phyloP scores from a whole-genome alignment of 2,888 invertebrate species.

The Didymodactylos carnosus region DNA sequence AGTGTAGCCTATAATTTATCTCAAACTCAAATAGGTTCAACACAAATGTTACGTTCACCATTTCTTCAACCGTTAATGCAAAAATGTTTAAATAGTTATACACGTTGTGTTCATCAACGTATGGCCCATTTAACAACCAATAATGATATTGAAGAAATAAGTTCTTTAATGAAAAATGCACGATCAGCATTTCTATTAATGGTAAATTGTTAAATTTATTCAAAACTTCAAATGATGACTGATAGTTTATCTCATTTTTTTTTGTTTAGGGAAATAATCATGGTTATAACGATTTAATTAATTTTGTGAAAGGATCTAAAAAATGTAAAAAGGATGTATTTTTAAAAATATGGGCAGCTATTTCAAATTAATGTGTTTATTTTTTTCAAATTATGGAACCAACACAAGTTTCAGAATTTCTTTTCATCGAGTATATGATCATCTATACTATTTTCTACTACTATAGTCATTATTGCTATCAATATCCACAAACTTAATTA shows the following conservation, averaged over 20 bases:
- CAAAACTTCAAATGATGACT: too few species aligned
- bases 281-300: conserved; percentile 82
- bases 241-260: too few species aligned
- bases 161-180: conserved; percentile 71
- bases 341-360: conserved; percentile 60
- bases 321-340: conserved; percentile 92
- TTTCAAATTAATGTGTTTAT: conserved; percentile 15
- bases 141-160: conserved; percentile 72
- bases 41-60: conserved; percentile 55
- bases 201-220: too few species aligned
- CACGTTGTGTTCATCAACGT: conserved; percentile 70
- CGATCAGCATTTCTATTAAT: conserved; percentile 40
- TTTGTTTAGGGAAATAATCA: conserved; percentile 80
- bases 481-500: too few species aligned
- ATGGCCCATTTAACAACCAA: conserved; percentile 64
- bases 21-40: conserved; percentile 58
- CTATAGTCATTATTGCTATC: too few species aligned
- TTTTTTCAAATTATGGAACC: too few species aligned
- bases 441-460: too few species aligned
- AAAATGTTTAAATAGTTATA: conserved; percentile 88
- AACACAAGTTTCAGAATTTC: too few species aligned
- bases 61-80: conserved; percentile 75
- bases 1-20: conserved; percentile 79
- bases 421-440: too few species aligned
- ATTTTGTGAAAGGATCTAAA: conserved; percentile 70